Percentiles rank a stretch among this genome's conserved stretches.
phyloP scores from a whole-genome alignment of 2,113 vertebrate genomes.

The Zapornia atra region DNA sequence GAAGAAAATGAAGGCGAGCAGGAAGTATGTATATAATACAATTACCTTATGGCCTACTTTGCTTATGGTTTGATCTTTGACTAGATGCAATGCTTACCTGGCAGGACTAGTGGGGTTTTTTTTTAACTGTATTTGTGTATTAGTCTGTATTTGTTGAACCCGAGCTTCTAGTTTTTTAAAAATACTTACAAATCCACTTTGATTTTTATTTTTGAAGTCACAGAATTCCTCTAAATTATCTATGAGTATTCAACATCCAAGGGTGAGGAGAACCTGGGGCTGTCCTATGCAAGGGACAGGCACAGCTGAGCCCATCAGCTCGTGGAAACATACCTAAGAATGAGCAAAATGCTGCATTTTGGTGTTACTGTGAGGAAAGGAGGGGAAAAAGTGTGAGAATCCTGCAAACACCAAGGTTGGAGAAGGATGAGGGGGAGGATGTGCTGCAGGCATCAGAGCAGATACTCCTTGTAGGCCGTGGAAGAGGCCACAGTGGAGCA shows the following conservation, averaged over 20 bases:
- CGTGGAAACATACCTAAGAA: background rate
- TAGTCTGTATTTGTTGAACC: background rate
- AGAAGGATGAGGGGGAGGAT: background rate
- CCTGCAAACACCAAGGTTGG: background rate
- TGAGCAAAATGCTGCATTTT: background rate
- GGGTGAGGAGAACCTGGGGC: background rate
- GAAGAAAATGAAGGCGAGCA: slow-evolving; percentile 91
- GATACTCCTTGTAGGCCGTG: background rate
- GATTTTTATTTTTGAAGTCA: background rate
- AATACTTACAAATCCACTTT: background rate
- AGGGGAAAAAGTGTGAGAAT: rapidly evolving
- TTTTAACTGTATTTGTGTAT: background rate
- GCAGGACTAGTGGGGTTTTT: background rate
- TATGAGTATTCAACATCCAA: background rate
- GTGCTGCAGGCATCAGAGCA: background rate
- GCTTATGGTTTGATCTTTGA: background rate
- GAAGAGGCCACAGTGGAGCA: background rate
- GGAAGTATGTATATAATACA: slow-evolving; percentile 65
- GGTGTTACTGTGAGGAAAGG: background rate
- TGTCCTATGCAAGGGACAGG: background rate
- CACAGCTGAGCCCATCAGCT: background rate
- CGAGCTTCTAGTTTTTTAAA: background rate
- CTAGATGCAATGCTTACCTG: background rate
- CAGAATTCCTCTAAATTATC: background rate
- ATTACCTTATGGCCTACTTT: background rate